Conservation (phyloP, 2,888 invertebrate species). For the Tachina lurida region DNA sequence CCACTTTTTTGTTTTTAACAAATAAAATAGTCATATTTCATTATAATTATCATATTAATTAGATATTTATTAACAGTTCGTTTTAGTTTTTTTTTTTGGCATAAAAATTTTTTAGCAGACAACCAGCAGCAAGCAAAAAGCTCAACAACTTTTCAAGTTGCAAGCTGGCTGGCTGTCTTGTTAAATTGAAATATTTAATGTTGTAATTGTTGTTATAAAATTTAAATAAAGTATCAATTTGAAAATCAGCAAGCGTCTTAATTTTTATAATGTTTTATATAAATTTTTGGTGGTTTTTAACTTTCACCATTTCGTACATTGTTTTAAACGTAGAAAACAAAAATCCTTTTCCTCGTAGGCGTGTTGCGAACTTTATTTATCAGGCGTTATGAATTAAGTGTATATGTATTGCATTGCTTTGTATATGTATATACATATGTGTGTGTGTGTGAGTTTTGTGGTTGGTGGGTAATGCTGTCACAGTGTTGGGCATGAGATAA, state of each 20-base stretch:
- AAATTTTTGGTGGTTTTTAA: constrained; percentile 30
- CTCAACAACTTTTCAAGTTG: constrained; percentile 31
- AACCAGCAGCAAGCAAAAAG: background rate
- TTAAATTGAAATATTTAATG: constrained; percentile 55
- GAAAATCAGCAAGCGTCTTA: constrained; percentile 56
- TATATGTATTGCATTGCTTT: background rate
- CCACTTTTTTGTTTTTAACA: background rate
- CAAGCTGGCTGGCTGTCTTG: constrained; percentile 36
- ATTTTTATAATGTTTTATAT: constrained; percentile 25
- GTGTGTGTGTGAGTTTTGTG: background rate
- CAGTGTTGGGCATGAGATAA: background rate
- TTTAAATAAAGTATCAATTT: constrained; percentile 56
- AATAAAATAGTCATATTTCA: constrained; percentile 59
- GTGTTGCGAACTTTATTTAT: constrained; percentile 22
- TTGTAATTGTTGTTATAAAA: constrained; percentile 53
- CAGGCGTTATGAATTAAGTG: constrained; percentile 22
- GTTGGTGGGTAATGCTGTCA: constrained; percentile 5
- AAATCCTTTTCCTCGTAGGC: constrained; percentile 56
- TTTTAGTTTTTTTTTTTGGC: background rate
- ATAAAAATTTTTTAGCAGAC: constrained; percentile 11
- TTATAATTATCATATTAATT: constrained; percentile 69
- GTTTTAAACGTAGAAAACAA: constrained; percentile 1
- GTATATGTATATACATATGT: background rate
- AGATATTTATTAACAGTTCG: constrained; percentile 55
- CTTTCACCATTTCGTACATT: constrained; percentile 54